These are phyloP conservation scores for Boloria euphrosyne DNA, from an alignment of 2,888 invertebrate species.

Conservation along the genomic window DNA sequence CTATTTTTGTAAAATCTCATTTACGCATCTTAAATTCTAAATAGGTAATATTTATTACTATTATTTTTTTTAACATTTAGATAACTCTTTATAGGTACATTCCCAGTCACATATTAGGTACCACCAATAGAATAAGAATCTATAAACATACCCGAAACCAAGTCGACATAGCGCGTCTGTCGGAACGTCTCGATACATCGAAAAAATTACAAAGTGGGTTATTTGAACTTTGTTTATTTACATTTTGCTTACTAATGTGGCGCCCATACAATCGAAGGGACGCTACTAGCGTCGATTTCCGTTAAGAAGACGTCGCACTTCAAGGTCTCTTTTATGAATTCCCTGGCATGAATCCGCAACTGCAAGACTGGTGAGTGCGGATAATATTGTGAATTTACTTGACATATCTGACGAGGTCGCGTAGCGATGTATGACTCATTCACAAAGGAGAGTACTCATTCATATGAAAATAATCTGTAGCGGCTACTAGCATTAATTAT, in stretches of 20 bases:
- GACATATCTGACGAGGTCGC: conserved; percentile 49
- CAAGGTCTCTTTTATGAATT: conserved; percentile 68
- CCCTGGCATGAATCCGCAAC: conserved; percentile 71
- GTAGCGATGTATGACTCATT: conserved; percentile 39
- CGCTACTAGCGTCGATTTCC: conserved; percentile 63
- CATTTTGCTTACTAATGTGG: conserved; percentile 50
- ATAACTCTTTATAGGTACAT: too few species aligned
- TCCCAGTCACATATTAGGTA: too few species aligned
- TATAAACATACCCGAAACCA: conserved; percentile 70
- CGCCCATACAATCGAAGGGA: conserved; percentile 62
- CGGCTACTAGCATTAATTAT: conserved; percentile 10
- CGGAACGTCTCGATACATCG: conserved; percentile 53
- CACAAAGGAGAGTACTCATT: conserved; percentile 18
- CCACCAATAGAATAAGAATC: conserved; percentile 1
- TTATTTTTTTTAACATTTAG: too few species aligned
- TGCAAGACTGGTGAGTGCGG: conserved; percentile 56
- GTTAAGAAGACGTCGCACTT: conserved; percentile 61
- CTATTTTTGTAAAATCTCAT: too few species aligned
- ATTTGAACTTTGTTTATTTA: conserved; percentile 38
- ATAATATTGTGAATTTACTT: conserved; percentile 64
- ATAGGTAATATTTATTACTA: too few species aligned
- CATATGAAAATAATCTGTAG: conserved; percentile 14
- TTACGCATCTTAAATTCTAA: too few species aligned
- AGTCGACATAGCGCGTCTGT: conserved; percentile 59
- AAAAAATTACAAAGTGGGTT: conserved; percentile 53